Evolutionary conservation across 1,140 invertebrate genomes (phyloP).

Genomic region (Euglossa dilemma): DNA sequence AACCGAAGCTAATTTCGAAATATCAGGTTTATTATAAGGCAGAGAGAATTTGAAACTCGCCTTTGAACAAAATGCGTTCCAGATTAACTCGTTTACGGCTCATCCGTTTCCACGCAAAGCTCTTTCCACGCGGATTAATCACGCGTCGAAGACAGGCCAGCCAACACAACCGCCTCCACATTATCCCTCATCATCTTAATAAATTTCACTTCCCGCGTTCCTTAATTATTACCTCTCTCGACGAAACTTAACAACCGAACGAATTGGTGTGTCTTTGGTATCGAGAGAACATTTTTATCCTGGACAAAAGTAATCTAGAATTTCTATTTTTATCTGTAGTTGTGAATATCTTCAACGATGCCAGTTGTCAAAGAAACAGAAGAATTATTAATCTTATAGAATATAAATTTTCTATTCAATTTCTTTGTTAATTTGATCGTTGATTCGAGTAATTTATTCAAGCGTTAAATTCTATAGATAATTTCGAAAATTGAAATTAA

Average conservation of each 20-base stretch:
- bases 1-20: slow-evolving; percentile 2
- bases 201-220: background rate
- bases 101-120: slow-evolving; percentile 13
- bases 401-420: no score
- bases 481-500: no score
- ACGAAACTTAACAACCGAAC: background rate
- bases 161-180: background rate
- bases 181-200: slow-evolving; percentile 26
- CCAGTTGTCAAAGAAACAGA: no score
- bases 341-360: no score
- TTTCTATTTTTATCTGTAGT: background rate
- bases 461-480: no score
- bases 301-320: background rate
- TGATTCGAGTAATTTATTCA: no score
- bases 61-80: slow-evolving; percentile 16
- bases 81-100: slow-evolving; percentile 34
- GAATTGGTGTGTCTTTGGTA: background rate
- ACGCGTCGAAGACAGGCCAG: slow-evolving; percentile 1
- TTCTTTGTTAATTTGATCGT: no score
- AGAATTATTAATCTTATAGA: no score
- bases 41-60: slow-evolving; percentile 1
- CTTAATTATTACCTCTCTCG: slow-evolving; percentile 1
- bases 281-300: background rate
- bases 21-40: background rate
- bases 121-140: slow-evolving; percentile 22